Evolutionary conservation across 2,888 invertebrate species (phyloP), one percentile per base, ranked within the genome.

Genomic region (Zaprionus obscuricornis): DNA sequence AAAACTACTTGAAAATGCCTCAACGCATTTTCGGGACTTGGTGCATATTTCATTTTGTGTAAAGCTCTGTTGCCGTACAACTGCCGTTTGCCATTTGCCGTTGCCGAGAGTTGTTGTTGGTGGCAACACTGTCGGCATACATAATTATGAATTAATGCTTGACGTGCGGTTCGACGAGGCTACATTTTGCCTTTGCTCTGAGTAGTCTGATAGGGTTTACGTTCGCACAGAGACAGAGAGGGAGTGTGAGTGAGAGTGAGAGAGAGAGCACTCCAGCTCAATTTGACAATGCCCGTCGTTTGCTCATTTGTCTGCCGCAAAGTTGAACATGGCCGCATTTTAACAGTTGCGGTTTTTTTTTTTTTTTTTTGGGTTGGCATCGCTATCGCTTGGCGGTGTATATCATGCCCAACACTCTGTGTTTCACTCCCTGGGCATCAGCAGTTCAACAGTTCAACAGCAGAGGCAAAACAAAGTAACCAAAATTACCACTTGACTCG

Each of bases 71-170:
- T n/a, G n/a, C n/a, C 26, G 26, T 13, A 1, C 14, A 10, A 8
- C 20, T 31, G 17, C 31, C 31, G 7, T 29, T 40, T 18, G 10
- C 18, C 24, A 34, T 24, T 26, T 31, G n/a, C n/a, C 14, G 31
- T 17, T 4, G 39, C 31, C 29, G 29, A 68, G 74, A 66, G 66
- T 46, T 72, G 60, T 58, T 71, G 43, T 36, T 50, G 43, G 26
- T 63, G 69, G 70, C 79, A 75, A 82, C 87, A 72, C 78, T 85
- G 73, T 76, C 77, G 70, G 84, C 85, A 87, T 87, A 83, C 87
- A 85, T 87, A 87, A 87, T 87, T 87, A 87, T 87, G 85, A 87
- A 86, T 85, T 87, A 87, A 86, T 85, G 84, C 78, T 60, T 62
- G 62, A 67, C 59, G 66, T 60, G 68, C 56, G 56, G 74, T 64